Evolutionary conservation across 1,140 invertebrate species (phyloP), one percentile per base, ranked within the genome.

Genomic region (Meteorus sp.): DNA sequence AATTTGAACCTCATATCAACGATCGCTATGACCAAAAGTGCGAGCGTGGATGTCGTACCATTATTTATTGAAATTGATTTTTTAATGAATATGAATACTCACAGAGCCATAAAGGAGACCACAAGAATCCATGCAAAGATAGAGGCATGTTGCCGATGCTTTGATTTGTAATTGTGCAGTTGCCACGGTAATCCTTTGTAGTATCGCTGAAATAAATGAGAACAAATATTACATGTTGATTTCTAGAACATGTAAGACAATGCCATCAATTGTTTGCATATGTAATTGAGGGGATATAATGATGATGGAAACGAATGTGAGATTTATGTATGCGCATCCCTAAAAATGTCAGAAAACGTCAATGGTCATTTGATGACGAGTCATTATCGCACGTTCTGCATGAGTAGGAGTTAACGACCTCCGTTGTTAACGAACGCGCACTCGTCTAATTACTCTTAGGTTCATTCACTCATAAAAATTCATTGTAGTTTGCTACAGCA

Each of bases 81-180:
- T 22, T 6, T 22, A 22, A 44, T 45, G 23, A 56, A 33, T 25
- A 17, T 43, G 27, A 56, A 56, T 56, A 87, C 89, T 88, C 85
- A 93, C 90, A 85, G 90, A 89, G 74, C 89, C 89, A 82, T 92
- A 93, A 62, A 89, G 85, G 72, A 87, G 82, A 76, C 90, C 90
- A 76, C 89, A 92, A 61, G 85, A 82, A 79, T 91, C 89, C 89
- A 93, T 91, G 76, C 90, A 93, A 70, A 93, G 86, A 82, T 86
- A 92, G 71, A 90, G 83, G 76, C 89, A 91, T 60, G 90, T 90
- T 66, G 89, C 87, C 57, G 91, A 85, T 74, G 89, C 88, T 83
- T 91, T 89, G 70, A 93, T 90, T 80, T 87, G 89, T 76, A 93
- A 81, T 81, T 89, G 87, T 70, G 89, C 89, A 69, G 85, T 84